Conservation (phyloP, 2,888 invertebrate genomes). For the Embidobia sp. region DNA sequence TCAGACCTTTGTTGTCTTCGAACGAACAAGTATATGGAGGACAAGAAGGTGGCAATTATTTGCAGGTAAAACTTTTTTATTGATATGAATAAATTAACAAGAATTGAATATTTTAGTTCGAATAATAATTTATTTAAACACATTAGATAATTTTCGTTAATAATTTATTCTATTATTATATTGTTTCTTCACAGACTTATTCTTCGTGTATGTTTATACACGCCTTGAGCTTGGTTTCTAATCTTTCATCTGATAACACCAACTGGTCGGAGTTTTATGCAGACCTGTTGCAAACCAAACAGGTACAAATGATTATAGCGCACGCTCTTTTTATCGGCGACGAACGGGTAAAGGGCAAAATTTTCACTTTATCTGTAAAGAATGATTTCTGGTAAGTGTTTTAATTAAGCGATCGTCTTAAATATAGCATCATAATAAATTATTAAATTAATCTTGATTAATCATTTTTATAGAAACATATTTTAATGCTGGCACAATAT, state of each 20-base stretch:
- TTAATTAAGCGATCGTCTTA: not conserved
- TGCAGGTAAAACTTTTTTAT: too few relatives aligned
- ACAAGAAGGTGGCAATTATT: conserved; percentile 73
- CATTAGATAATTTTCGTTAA: not conserved
- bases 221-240: conserved; percentile 82
- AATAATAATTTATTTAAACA: too few relatives aligned
- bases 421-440: too few relatives aligned
- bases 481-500: too few relatives aligned
- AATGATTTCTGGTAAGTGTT: conserved; percentile 29
- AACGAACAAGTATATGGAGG: conserved; percentile 62
- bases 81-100: too few relatives aligned
- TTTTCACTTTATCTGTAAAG: conserved; percentile 75
- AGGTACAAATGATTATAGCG: conserved; percentile 83
- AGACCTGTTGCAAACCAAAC: conserved; percentile 79
- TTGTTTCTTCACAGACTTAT: conserved; percentile 73
- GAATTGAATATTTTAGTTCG: too few relatives aligned
- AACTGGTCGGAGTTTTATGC: conserved; percentile 82
- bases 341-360: conserved; percentile 80
- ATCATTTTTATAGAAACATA: too few relatives aligned
- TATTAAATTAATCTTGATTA: too few relatives aligned
- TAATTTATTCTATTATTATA: not conserved
- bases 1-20: conserved; percentile 79
- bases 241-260: conserved; percentile 81
- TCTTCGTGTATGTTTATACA: conserved; percentile 82
- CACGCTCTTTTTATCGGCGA: conserved; percentile 82